These are phyloP conservation scores for Scaptomyza pallida DNA, from an alignment of 1,140 invertebrate genomes.

Conservation along the genomic window DNA sequence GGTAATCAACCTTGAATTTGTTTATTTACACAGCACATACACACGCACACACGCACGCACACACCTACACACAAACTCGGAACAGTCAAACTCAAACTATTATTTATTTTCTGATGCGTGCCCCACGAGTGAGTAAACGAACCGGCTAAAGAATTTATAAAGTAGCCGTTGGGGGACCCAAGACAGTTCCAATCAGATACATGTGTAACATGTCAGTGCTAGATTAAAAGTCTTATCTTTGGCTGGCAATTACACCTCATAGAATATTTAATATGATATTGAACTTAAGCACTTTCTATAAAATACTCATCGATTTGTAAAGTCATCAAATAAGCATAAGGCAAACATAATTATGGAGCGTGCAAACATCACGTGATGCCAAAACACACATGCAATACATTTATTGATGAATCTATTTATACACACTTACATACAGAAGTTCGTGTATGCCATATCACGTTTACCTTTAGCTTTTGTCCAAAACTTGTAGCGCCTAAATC, in stretches of 20 bases:
- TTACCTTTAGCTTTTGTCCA: conserved; percentile 57
- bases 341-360: conserved; percentile 57
- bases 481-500: conserved; percentile 44
- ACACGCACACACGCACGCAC: conserved; percentile 33
- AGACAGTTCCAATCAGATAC: neutral
- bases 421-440: conserved; percentile 14
- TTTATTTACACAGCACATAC: conserved; percentile 55
- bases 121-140: conserved; percentile 15
- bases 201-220: neutral
- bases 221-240: neutral
- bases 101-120: conserved; percentile 34
- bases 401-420: conserved; percentile 26
- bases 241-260: no score
- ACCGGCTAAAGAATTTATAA: conserved; percentile 23
- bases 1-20: conserved; percentile 80
- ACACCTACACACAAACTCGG: conserved; percentile 27
- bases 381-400: conserved; percentile 61
- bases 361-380: conserved; percentile 57
- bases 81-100: conserved; percentile 38
- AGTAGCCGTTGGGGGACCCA: neutral
- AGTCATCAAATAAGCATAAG: conserved; percentile 69
- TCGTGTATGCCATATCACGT: conserved; percentile 34
- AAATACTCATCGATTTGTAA: conserved; percentile 30
- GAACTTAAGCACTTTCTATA: neutral
- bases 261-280: no score